These are phyloP conservation scores for Andrena marginata DNA, from an alignment of 2,888 invertebrate genomes.

Conservation along the genomic window DNA sequence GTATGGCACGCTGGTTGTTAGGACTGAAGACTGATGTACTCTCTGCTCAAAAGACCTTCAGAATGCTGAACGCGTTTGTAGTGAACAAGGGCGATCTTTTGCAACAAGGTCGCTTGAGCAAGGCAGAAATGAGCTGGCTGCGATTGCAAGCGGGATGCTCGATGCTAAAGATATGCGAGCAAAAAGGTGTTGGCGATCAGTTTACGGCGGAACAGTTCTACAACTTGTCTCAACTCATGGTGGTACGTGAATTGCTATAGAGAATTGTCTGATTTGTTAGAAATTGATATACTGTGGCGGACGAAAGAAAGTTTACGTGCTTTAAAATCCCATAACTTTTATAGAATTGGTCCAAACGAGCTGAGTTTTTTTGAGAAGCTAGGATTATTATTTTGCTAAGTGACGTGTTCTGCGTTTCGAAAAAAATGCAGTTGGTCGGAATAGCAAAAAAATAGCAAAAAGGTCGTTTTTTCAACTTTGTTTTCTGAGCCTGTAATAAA, in stretches of 20 bases:
- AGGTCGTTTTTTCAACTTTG: no score
- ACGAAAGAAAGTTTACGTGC: no score
- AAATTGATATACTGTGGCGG: no score
- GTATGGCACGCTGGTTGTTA: conserved; percentile 98
- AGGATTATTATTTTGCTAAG: no score
- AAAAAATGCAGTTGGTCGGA: no score
- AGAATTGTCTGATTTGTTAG: not conserved
- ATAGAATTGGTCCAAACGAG: no score
- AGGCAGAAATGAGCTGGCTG: conserved; percentile 97
- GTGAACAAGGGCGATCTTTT: conserved; percentile 95
- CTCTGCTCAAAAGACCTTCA: conserved; percentile 96
- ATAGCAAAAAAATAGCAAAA: no score
- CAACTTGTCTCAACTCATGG: conserved; percentile 95
- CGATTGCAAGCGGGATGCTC: conserved; percentile 97
- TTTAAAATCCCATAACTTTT: no score
- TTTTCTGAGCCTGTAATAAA: no score
- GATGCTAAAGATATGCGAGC: conserved; percentile 98
- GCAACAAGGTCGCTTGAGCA: conserved; percentile 91
- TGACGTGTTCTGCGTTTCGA: no score
- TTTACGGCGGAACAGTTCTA: conserved; percentile 98
- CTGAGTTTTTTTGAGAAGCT: no score
- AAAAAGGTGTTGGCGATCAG: conserved; percentile 97
- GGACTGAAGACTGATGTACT: conserved; percentile 95
- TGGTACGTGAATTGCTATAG: conserved; percentile 86
- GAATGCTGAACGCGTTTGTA: conserved; percentile 97